Base-by-base conservation (phyloP, 2,888 invertebrate species). In the Yponomeuta cagnagella region DNA sequence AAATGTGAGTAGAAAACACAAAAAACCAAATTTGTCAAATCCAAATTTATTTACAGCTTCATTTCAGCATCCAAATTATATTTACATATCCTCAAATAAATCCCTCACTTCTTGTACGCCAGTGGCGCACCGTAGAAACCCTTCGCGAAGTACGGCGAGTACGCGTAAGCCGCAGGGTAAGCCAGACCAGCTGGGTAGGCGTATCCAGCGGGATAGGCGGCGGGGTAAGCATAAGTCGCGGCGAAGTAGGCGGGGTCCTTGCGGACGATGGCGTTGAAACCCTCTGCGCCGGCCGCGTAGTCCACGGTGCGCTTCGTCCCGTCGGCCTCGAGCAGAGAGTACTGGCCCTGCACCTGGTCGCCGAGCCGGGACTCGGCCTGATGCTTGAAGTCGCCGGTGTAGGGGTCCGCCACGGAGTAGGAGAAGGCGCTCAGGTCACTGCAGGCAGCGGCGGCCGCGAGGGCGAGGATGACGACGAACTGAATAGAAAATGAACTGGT, bases 261-360 rank as follows among this genome's bases (percentile, higher is more conserved):
- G 77, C 90, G 86, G 6, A 93, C 93, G 69, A 93, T 78, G 63
- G 93, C 93, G 83, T 93, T 93, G 87, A 93, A 93, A 10, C 93
- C 93, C 70, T 83, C 79, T 9, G 88, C 87, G 65, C 92, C 93
- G 48, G 93, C 93, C n/a, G 92, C 88, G 80, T 93, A 93, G 82
- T 93, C 93, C 0, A 93, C 93, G 15, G 88, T 93, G 71, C 93
- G 88, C 71, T 86, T 84, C 63, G 92, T 89, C 72, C 93, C 93
- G 74, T 93, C 93, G 48, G 93, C 80, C 74, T 93, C 93, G 72
- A 88, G 78, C 69, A 93, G 86, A 48, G 93, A 91, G 86, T 93
- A 93, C 77, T 93, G 92, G 66, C 93, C 93, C 73, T 86, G 86
- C 58, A 93, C 93, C 75, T 89, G 87, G 80, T 90, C 81, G 4